Evolutionary conservation across 2,888 invertebrate genomes (phyloP).

Genomic region (Epinotia demarniana): DNA sequence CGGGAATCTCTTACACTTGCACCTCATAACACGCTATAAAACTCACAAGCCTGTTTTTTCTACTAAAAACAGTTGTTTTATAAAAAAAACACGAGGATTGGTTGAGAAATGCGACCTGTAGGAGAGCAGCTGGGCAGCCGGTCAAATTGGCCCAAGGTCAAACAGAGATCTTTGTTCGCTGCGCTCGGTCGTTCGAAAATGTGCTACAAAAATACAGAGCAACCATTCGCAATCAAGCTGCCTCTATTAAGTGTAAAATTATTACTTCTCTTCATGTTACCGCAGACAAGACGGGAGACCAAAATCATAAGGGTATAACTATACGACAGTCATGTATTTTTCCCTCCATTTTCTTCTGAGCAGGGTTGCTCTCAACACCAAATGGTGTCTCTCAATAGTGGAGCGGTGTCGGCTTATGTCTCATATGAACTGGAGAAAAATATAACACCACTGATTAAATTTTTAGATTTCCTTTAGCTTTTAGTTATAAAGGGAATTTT

Average conservation of each 20-base stretch:
- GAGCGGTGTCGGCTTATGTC: slow-evolving; percentile 29
- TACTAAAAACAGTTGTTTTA: too few relatives aligned
- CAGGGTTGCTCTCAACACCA: slow-evolving; percentile 24
- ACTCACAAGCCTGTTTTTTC: too few relatives aligned
- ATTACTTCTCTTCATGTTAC: slow-evolving; percentile 22
- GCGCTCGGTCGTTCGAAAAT: too few relatives aligned
- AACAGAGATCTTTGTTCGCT: too few relatives aligned
- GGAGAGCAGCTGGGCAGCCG: too few relatives aligned
- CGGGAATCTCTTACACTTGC: too few relatives aligned
- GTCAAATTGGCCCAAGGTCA: too few relatives aligned
- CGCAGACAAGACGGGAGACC: neutral
- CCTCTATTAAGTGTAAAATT: slow-evolving; percentile 20
- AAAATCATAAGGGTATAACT: slow-evolving; percentile 4
- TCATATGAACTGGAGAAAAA: slow-evolving; percentile 26
- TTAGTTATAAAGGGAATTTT: neutral
- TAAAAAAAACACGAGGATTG: too few relatives aligned
- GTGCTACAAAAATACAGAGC: neutral
- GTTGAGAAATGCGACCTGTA: too few relatives aligned
- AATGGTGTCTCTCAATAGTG: slow-evolving; percentile 38
- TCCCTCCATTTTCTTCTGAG: neutral
- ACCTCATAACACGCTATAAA: too few relatives aligned
- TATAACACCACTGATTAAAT: slow-evolving; percentile 36
- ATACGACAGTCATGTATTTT: neutral
- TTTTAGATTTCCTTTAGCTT: slow-evolving; percentile 21
- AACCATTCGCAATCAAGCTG: slow-evolving; percentile 23